Evolutionary conservation across 2,797 vertebrate species (phyloP), one percentile per base, ranked within the genome.

Genomic region (Emydoidea blandingii): DNA sequence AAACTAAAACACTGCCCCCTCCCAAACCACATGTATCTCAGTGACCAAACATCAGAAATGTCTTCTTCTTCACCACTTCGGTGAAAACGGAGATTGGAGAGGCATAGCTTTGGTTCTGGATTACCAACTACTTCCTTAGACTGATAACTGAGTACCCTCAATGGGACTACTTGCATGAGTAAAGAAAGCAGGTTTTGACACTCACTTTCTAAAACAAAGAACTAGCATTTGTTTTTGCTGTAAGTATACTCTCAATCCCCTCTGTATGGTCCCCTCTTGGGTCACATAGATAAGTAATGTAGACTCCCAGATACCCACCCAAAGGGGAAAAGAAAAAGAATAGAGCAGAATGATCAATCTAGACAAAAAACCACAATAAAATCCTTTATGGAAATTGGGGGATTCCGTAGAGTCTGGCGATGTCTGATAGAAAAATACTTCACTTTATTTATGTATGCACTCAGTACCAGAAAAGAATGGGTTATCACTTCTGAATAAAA

Each of bases 1-100:
- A 25, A 44, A 44, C 41, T 76, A 41, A 76, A 27, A 44, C 4
- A 31, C 12, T 86, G 74, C 52, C 94, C 59, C 52, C 54, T 93
- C 81, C 49, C 41, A 92, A 34, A 41, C 37, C 27, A 18, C 83
- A 81, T 95, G 85, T 86, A 94, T 44, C 78, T 94, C 87, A 95
- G 85, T 91, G 88, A 93, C 83, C 34, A 84, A 79, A 41, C 5
- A 54, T 93, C 81, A 97, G 94, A 97, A 97, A 97, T 96, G 87
- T 94, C 90, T 2, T 27, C 96, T 56, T 79, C 84, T 16, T 72
- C 16, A 37, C 74, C 83, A 87, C 34, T 94, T 78, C 41, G 50
- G 62, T 41, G 84, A 91, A 95, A 95, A 91, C 0, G 0, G 81
- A 97, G 86, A 59, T 53, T 81, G n/a, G 23, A 95, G 88, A 88